These are phyloP conservation scores for Malurus alboscapulatus DNA, from an alignment of 2,113 vertebrate species.

Conservation along the genomic window DNA sequence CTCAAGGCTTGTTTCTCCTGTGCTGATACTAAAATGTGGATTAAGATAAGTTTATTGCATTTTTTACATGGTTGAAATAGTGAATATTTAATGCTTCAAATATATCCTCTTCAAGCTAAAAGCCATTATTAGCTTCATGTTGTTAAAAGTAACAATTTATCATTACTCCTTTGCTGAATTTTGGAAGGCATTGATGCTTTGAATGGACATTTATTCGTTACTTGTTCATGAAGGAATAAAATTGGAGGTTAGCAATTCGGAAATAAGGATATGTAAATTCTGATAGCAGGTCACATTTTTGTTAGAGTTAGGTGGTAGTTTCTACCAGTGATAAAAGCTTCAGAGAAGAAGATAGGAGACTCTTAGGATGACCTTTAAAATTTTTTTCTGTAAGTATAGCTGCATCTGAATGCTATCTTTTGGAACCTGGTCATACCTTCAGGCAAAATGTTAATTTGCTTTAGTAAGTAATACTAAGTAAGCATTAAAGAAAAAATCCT, in stretches of 20 bases:
- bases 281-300: neutral
- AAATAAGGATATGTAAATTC: neutral
- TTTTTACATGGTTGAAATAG: neutral
- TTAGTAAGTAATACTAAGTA: too few relatives aligned
- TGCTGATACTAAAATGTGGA: neutral
- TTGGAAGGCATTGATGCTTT: neutral
- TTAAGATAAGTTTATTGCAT: neutral
- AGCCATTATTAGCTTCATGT: neutral
- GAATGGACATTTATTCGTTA: neutral
- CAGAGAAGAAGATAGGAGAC: neutral
- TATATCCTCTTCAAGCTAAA: neutral
- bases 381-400: rapidly evolving
- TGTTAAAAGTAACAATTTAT: neutral
- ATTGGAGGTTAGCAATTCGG: neutral
- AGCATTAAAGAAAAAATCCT: neutral
- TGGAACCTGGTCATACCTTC: neutral
- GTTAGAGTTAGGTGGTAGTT: neutral
- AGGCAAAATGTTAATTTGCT: neutral
- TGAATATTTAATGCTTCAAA: neutral
- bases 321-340: neutral
- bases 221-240: neutral
- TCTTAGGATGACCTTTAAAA: neutral
- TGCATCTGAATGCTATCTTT: neutral
- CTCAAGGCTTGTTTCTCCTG: neutral
- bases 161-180: neutral